phyloP scores from a whole-genome alignment of 2,888 invertebrate species.

The Chrysolina haemoptera region DNA sequence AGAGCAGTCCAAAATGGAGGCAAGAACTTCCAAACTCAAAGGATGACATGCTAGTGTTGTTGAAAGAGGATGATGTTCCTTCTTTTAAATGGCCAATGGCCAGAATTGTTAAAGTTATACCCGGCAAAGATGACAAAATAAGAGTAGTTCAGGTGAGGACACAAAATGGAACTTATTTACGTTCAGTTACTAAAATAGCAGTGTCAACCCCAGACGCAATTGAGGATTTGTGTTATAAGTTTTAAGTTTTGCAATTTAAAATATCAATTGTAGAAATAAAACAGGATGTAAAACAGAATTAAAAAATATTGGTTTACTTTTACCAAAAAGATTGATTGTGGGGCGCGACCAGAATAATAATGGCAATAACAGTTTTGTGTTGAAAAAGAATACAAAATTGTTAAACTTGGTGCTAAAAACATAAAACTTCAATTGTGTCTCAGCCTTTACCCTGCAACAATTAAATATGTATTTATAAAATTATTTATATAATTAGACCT shows the following conservation, averaged over 20 bases:
- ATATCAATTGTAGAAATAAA: too few species aligned
- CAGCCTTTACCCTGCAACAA: background rate
- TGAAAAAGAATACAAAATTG: too few species aligned
- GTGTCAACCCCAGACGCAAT: too few species aligned
- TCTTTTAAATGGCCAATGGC: background rate
- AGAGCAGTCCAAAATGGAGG: background rate
- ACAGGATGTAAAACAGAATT: too few species aligned
- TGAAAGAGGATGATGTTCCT: background rate
- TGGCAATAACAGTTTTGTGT: too few species aligned
- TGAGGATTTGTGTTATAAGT: too few species aligned
- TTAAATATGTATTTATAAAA: background rate
- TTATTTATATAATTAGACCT: background rate
- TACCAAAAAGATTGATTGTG: too few species aligned
- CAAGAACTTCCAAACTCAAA: background rate
- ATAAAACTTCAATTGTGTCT: too few species aligned
- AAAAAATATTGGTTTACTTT: too few species aligned
- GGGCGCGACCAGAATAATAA: too few species aligned
- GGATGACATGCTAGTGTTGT: background rate
- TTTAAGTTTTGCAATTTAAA: too few species aligned
- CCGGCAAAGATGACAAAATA: background rate
- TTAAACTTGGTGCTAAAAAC: too few species aligned
- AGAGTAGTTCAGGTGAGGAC: constrained; percentile 3
- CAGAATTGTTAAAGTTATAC: constrained; percentile 1
- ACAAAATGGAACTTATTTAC: constrained; percentile 1
- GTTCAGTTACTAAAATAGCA: background rate